Evolutionary conservation across 2,797 vertebrate species (phyloP).

Genomic region (Spheniscus humboldti): DNA sequence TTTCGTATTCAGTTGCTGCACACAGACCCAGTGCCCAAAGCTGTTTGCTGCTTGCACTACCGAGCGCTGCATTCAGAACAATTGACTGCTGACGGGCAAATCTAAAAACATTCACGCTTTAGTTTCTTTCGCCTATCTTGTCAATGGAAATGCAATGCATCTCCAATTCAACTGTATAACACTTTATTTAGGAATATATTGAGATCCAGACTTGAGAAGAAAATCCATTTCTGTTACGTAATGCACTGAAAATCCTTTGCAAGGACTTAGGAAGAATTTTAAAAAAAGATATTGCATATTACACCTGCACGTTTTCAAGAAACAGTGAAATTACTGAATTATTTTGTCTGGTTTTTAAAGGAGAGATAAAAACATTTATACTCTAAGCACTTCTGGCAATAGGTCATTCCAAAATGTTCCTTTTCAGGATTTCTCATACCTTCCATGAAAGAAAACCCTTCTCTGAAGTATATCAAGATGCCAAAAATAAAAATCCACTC

Average conservation of each 20-base stretch:
- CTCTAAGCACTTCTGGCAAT: background rate
- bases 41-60: background rate
- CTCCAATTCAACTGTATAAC: background rate
- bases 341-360: background rate
- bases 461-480: background rate
- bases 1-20: background rate
- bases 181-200: background rate
- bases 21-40: background rate
- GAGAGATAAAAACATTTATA: background rate
- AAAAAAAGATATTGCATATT: background rate
- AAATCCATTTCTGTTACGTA: background rate
- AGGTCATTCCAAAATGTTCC: background rate
- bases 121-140: background rate
- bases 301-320: background rate
- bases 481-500: background rate
- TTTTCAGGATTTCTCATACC: background rate
- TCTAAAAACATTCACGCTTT: background rate
- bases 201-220: background rate
- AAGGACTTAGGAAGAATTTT: background rate
- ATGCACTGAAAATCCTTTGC: background rate
- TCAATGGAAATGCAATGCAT: background rate
- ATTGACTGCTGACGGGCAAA: background rate
- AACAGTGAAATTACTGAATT: background rate
- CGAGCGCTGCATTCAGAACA: background rate
- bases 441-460: background rate